phyloP scores from a whole-genome alignment of 2,113 vertebrate species.

The Tiliqua scincoides region DNA sequence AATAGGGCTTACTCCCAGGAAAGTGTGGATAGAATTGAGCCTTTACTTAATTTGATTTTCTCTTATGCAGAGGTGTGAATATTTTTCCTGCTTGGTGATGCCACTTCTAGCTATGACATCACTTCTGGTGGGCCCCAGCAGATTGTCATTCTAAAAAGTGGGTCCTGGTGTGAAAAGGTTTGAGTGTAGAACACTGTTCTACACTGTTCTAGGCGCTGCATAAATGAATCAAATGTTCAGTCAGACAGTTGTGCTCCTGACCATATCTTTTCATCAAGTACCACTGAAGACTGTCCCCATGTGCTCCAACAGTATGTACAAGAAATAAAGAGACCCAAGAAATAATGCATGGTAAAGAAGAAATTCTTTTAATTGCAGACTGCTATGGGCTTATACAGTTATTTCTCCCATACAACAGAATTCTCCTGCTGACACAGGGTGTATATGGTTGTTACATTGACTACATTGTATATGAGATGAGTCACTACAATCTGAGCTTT shows the following conservation, averaged over 20 bases:
- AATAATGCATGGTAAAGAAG: slow-evolving; percentile 70
- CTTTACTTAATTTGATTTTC: too few species aligned
- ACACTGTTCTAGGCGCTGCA: background rate
- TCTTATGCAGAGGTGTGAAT: too few species aligned
- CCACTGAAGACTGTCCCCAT: background rate
- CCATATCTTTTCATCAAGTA: background rate
- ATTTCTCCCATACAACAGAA: slow-evolving; percentile 38
- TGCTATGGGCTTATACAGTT: slow-evolving; percentile 36
- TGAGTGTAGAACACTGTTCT: too few species aligned
- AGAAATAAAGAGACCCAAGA: slow-evolving; percentile 30
- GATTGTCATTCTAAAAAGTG: too few species aligned
- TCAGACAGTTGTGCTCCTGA: background rate
- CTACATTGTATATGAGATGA: slow-evolving; percentile 36
- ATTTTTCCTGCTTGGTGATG: too few species aligned
- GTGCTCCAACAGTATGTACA: background rate
- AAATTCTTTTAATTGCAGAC: slow-evolving; percentile 76
- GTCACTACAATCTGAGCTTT: slow-evolving; percentile 52
- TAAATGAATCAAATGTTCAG: background rate
- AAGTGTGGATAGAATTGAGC: too few species aligned
- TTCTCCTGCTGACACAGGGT: slow-evolving; percentile 43
- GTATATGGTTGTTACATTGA: slow-evolving; percentile 26
- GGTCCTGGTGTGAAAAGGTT: too few species aligned
- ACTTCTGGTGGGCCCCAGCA: too few species aligned
- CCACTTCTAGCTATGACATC: too few species aligned
- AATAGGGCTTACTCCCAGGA: too few species aligned